phyloP scores from a whole-genome alignment of 1,140 invertebrate species.

The Drosophila pruinosa region DNA sequence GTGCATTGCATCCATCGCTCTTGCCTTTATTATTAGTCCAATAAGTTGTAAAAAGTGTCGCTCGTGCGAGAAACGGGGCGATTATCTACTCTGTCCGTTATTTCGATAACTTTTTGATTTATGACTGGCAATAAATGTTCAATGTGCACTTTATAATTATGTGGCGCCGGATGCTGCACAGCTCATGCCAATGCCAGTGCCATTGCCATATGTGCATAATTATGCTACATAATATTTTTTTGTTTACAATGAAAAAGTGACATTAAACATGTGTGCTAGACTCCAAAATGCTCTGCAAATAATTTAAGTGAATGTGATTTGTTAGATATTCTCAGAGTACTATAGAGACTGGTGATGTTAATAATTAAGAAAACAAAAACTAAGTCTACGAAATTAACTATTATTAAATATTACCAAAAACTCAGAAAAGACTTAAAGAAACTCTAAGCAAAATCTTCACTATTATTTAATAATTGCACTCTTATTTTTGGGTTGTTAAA shows the following conservation, averaged over 20 bases:
- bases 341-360: no score
- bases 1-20: not conserved
- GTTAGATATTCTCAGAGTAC: no score
- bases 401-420: no score
- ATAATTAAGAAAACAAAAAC: no score
- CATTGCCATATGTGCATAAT: conserved; percentile 69
- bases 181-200: conserved; percentile 14
- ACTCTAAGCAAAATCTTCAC: no score
- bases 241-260: conserved; percentile 7
- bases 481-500: no score
- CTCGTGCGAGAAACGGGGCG: conserved; percentile 34
- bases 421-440: no score
- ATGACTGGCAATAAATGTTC: conserved; percentile 80
- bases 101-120: conserved; percentile 80
- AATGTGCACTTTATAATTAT: conserved; percentile 76
- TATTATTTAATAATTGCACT: no score
- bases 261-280: not conserved
- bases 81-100: conserved; percentile 64
- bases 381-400: no score
- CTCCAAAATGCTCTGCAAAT: conserved; percentile 1
- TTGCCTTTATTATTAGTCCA: conserved; percentile 68
- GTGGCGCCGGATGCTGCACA: conserved; percentile 37
- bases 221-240: conserved; percentile 25
- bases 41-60: conserved; percentile 82
- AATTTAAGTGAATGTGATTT: not conserved